Percentiles rank a stretch among this genome's conserved stretches.
These are phyloP conservation scores for Diogma glabrata DNA, from an alignment of 2,888 invertebrate genomes.

Conservation along the genomic window DNA sequence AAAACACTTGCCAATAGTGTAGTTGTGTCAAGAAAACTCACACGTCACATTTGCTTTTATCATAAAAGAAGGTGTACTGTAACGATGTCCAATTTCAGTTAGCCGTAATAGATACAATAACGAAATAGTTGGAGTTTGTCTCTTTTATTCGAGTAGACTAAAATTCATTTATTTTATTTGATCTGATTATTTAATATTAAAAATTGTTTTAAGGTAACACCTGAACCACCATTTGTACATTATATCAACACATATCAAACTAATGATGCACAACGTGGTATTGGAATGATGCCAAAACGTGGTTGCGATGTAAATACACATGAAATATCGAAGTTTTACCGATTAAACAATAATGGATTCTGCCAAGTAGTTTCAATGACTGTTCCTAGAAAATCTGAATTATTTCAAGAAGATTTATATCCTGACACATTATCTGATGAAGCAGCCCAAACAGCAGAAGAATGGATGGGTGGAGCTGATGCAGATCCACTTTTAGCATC, in stretches of 20 bases:
- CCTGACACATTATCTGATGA: slow-evolving; percentile 90
- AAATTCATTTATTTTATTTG: no score
- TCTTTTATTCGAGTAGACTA: no score
- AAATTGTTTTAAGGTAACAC: slow-evolving; percentile 54
- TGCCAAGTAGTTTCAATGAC: slow-evolving; percentile 94
- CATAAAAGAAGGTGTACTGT: no score
- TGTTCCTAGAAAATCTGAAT: slow-evolving; percentile 92
- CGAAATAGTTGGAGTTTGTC: no score
- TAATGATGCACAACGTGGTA: slow-evolving; percentile 94
- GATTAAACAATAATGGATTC: slow-evolving; percentile 85
- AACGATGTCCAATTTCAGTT: no score
- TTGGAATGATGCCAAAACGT: slow-evolving; percentile 96
- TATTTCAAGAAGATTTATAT: slow-evolving; percentile 95
- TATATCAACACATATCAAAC: slow-evolving; percentile 97
- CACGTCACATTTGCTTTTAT: no score
- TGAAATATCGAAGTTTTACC: slow-evolving; percentile 91
- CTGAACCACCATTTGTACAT: slow-evolving; percentile 88
- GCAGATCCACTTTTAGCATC: slow-evolving; percentile 86
- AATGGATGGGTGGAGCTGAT: slow-evolving; percentile 83
- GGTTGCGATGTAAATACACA: slow-evolving; percentile 90
- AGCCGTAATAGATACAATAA: no score
- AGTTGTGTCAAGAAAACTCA: no score
- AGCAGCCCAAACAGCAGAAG: slow-evolving; percentile 79
- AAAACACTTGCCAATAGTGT: no score
- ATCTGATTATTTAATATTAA: no score